Evolutionary conservation across 2,888 invertebrate genomes (phyloP), one percentile per base, ranked within the genome.

Genomic region (Callyntrura sp.): DNA sequence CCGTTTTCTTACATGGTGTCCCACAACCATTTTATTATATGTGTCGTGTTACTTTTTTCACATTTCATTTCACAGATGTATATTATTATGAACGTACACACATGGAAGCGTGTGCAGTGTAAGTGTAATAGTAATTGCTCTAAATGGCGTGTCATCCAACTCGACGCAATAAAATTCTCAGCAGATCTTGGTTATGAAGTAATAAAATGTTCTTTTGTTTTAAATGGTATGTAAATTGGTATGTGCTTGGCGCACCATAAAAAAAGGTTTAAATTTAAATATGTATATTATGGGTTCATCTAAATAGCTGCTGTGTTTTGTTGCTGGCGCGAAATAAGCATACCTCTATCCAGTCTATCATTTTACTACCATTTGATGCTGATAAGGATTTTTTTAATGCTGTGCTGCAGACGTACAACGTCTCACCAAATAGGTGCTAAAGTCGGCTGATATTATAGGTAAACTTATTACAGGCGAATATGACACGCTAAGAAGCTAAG

Each of bases 171-270:
- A 88, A 84, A 88, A 83, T 73, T 82, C 35, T 76, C 62, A 43
- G 43, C 86, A 87, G 70, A 78, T 43, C 35, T 57, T 48, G 45
- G 57, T 62, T 48, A 48, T 45, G 57, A 76, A 83, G 83, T 60
- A 45, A 83, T 82, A 88, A 88, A 88, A 84, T 84, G 76, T 65
- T 35, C 78, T 78, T 88, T 88, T 88, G 88, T 84, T 84, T 78
- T 48, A 78, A 88, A 88, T 48, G 65, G 57, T 76, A 78, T 84
- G 65, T 55, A 88, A 84, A 76, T 88, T 78, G 83, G n/a, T 28
- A 73, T 76, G 28, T 23, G 78, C 17, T 3, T 3, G 12, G 8
- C 6, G 23, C 48, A 14, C 57, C 12, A 82, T 48, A 62, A 82
- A 82, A 83, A 55, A 20, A 11, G n/a, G 62, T 65, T 84, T 35